phyloP scores from a whole-genome alignment of 2,797 vertebrate species.

The Enteromius treurensis region DNA sequence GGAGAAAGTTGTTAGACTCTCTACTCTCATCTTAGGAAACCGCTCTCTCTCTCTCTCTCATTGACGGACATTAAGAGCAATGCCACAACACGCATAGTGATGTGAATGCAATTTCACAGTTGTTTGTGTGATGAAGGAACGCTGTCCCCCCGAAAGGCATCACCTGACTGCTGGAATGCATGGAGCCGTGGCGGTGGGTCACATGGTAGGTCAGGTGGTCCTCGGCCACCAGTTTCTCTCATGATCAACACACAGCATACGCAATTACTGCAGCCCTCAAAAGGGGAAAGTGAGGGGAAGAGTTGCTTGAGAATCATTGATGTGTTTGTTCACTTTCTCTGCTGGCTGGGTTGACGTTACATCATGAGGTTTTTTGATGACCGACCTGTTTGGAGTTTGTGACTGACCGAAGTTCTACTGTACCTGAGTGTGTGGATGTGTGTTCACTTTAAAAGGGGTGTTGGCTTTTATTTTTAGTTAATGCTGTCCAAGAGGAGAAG shows the following conservation, averaged over 20 bases:
- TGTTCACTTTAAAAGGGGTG: neutral
- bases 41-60: neutral
- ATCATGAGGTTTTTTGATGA: conserved; percentile 38
- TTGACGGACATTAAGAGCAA: conserved; percentile 2
- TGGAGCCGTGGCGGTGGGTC: conserved; percentile 40
- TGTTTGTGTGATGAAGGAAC: conserved; percentile 19
- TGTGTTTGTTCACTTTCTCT: conserved; percentile 53
- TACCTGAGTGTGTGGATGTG: conserved; percentile 6
- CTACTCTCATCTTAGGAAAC: neutral
- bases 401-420: conserved; percentile 26
- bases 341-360: conserved; percentile 39
- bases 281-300: conserved; percentile 34
- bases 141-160: conserved; percentile 34
- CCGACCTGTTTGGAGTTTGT: conserved; percentile 5
- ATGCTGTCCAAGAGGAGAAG: neutral
- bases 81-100: neutral
- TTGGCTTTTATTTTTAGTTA: neutral
- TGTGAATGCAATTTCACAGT: conserved; percentile 37
- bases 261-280: conserved; percentile 41
- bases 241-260: conserved; percentile 46
- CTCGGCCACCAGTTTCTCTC: conserved; percentile 48
- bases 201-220: conserved; percentile 57
- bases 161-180: conserved; percentile 53
- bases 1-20: conserved; percentile 16
- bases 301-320: conserved; percentile 53